Evolutionary conservation across 2,113 vertebrate species (phyloP).

Genomic region (Notothenia coriiceps): DNA sequence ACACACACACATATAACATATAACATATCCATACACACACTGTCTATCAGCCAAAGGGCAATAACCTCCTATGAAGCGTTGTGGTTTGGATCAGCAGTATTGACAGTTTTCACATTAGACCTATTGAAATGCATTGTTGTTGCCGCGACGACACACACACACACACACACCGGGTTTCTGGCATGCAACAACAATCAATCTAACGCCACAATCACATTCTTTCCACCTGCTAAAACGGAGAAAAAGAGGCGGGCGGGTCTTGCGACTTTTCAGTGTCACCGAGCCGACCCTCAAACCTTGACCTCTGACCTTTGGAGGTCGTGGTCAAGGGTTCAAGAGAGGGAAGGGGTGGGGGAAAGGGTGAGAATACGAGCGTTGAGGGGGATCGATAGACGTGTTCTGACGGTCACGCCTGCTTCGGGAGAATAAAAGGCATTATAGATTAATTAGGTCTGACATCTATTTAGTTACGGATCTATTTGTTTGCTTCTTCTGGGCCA

Average conservation of each 20-base stretch:
- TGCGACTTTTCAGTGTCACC: slow-evolving; percentile 65
- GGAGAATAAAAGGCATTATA: slow-evolving; percentile 64
- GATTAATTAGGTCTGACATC: slow-evolving; percentile 69
- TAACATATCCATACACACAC: slow-evolving; percentile 31
- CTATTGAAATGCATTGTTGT: slow-evolving; percentile 83
- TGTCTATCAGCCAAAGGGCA: slow-evolving; percentile 70
- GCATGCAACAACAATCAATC: slow-evolving; percentile 77
- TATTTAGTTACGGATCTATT: slow-evolving; percentile 60
- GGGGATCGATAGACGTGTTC: slow-evolving; percentile 85
- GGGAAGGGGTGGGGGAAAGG: slow-evolving; percentile 74
- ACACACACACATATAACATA: neutral
- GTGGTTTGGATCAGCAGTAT: slow-evolving; percentile 82
- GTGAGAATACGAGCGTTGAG: slow-evolving; percentile 60
- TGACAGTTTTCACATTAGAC: slow-evolving; percentile 82
- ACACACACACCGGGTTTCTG: slow-evolving; percentile 34
- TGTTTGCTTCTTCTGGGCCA: slow-evolving; percentile 73
- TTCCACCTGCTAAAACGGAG: slow-evolving; percentile 76
- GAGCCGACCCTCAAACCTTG: slow-evolving; percentile 82
- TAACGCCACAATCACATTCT: slow-evolving; percentile 74
- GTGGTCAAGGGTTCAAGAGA: slow-evolving; percentile 84
- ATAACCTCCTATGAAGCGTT: slow-evolving; percentile 72
- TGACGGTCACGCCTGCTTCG: slow-evolving; percentile 87
- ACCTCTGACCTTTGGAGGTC: slow-evolving; percentile 88
- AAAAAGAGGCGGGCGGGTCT: slow-evolving; percentile 64
- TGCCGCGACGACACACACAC: slow-evolving; percentile 39